Evolutionary conservation across 2,888 invertebrate species (phyloP), one percentile per base, ranked within the genome.

Genomic region (Nesidiocoris tenuis): DNA sequence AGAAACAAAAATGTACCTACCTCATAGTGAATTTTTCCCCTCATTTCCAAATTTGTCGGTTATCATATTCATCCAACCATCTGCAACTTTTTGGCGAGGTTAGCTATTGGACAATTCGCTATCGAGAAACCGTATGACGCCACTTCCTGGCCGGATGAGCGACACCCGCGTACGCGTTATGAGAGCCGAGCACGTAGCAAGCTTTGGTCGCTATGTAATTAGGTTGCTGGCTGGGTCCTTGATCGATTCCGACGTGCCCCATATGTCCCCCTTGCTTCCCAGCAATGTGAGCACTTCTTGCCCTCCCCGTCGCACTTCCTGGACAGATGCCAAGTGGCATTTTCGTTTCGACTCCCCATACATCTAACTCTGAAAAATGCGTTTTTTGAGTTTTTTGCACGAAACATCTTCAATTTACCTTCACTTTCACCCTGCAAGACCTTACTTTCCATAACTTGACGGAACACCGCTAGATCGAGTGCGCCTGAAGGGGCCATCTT

Each of bases 171-270:
- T 39, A 39, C 12, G 39, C 12, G 39, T 39, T 39, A 39, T 39
- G 39, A 3, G 39, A 39, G 39, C 39, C 39, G 12, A 39, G 39
- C 39, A 39, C 39, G 39, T 39, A 39, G 5, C 39, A 39, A 39
- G 39, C 59, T 59, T 59, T 59, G 17, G 63, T 63, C 63, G 63
- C 63, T 63, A 63, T 63, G 63, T 63, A 63, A 63, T 63, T 63
- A 63, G 22, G n/a, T 63, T 21, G 22, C 21, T 59, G 59, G 22
- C 21, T 17, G 5, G 59, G 59, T n/a, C 19, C 59, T 59, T 18
- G 59, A 59, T 59, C 59, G 59, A 59, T 59, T n/a, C n/a, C 19
- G 59, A 59, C 59, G 39, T 39, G 39, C 39, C 12, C 39, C 39
- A 39, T 39, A 39, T 39, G 39, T 39, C 39, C 12, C 39, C 39